Evolutionary conservation across 2,797 vertebrate species (phyloP), one percentile per base, ranked within the genome.

Genomic region (Chanos chanos): DNA sequence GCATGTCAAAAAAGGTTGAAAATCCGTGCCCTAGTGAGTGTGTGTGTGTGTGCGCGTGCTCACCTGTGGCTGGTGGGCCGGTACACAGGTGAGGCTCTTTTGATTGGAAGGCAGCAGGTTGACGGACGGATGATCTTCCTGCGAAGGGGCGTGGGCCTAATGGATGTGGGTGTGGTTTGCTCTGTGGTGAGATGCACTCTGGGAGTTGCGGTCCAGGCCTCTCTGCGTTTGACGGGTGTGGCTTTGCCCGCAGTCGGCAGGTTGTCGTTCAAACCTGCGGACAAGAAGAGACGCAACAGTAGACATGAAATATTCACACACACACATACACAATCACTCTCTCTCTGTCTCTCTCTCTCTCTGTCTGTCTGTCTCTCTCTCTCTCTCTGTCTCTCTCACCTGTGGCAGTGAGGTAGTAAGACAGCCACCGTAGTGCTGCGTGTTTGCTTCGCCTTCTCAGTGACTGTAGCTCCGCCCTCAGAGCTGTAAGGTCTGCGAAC

Each of bases 401-500:
- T n/a, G n/a, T n/a, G n/a, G n/a, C n/a, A n/a, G n/a, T n/a, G n/a
- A n/a, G 25, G 25, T 56, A 54, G n/a, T 31, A 25, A 7, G 30
- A 16, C 13, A 56, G 25, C 53, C 53, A 56, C 25, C 13, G n/a
- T n/a, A 36, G 5, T 5, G 41, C 16, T 7, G 28, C 59, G 2
- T 47, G 18, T 33, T 6, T 45, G 2, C 58, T 19, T 49, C 34
- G 61, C 45, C 44, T 31, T 22, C 33, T 63, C 27, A 52, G 19
- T 48, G 8, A 27, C 37, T 53, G 60, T 10, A 52, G n/a, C 22
- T 24, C 37, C 7, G 3, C 7, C 1, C 33, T 40, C 25, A 8
- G 37, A 13, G 4, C 22, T 36, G 25, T 7, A n/a, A 27, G 21
- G 13, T 34, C 30, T 3, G 8, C 13, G 49, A n/a, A n/a, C n/a